phyloP scores from a whole-genome alignment of 2,797 vertebrate species.

The Hybognathus amarus region DNA sequence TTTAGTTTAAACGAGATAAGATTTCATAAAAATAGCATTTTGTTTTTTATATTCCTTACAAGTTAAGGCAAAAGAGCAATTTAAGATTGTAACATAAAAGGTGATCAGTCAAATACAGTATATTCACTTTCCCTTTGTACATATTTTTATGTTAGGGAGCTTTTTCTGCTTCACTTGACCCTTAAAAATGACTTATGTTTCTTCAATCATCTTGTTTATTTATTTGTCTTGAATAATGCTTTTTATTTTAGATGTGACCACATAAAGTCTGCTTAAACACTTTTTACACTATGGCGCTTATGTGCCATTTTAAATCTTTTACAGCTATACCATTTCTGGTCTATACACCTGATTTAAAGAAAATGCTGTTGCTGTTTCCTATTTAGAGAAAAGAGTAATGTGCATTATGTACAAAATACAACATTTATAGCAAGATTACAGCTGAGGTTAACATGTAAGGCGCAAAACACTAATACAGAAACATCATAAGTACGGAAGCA shows the following conservation, averaged over 20 bases:
- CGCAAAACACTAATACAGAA: background rate
- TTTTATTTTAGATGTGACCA: background rate
- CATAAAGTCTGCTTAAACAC: background rate
- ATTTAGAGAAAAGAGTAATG: background rate
- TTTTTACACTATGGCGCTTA: background rate
- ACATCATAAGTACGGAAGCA: background rate
- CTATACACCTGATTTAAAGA: background rate
- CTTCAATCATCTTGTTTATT: background rate
- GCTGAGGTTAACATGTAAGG: background rate
- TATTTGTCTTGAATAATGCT: background rate
- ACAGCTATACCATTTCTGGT: background rate
- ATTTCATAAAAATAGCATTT: background rate
- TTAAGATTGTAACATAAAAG: background rate
- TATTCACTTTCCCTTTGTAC: background rate
- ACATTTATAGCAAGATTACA: background rate
- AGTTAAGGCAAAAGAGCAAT: background rate
- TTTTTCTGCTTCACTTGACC: background rate
- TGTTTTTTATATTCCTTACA: background rate
- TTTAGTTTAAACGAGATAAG: conserved; percentile 15
- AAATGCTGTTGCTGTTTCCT: background rate
- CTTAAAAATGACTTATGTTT: background rate
- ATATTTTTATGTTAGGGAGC: background rate
- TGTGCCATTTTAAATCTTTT: background rate
- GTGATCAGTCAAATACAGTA: background rate
- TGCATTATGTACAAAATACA: background rate